Evolutionary conservation across 1,140 invertebrate genomes (phyloP).

Genomic region (Heliconius congener): DNA sequence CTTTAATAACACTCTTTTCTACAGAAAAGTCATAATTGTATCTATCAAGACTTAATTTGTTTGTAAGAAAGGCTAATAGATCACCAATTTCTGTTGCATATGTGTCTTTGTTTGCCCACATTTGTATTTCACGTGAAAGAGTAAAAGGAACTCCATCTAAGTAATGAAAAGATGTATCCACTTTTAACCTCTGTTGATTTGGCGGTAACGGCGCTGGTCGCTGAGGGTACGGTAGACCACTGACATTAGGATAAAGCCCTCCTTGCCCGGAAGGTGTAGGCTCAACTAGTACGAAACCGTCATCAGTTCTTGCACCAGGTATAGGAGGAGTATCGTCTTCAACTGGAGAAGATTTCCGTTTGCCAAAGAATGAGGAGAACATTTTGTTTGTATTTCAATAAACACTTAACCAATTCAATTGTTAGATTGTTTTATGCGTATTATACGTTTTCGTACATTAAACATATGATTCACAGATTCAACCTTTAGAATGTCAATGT

Average conservation of each 20-base stretch:
- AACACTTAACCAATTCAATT: background rate
- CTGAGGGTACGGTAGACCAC: slow-evolving; percentile 48
- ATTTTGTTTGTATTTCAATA: slow-evolving; percentile 38
- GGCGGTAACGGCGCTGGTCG: slow-evolving; percentile 67
- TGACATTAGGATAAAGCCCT: slow-evolving; percentile 62
- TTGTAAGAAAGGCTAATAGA: slow-evolving; percentile 62
- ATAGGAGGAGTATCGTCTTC: slow-evolving; percentile 71
- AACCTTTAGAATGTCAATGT: slow-evolving; percentile 14
- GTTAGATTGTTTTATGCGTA: background rate
- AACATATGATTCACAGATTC: background rate
- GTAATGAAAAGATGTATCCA: slow-evolving; percentile 66
- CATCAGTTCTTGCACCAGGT: slow-evolving; percentile 62
- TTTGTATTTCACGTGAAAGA: slow-evolving; percentile 60
- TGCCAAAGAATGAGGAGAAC: slow-evolving; percentile 75
- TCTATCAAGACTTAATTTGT: slow-evolving; percentile 58
- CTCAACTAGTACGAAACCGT: slow-evolving; percentile 66
- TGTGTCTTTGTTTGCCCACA: slow-evolving; percentile 63
- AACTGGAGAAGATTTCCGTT: slow-evolving; percentile 67
- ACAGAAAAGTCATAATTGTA: slow-evolving; percentile 68
- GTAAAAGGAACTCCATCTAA: slow-evolving; percentile 72
- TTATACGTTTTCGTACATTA: background rate
- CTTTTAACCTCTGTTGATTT: slow-evolving; percentile 40
- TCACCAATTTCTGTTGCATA: slow-evolving; percentile 64
- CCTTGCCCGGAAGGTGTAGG: slow-evolving; percentile 45
- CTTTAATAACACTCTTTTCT: slow-evolving; percentile 71